Percentiles rank a stretch among this genome's conserved stretches.
Conservation (phyloP, 1,140 invertebrate genomes). For the Euglossa dilemma region DNA sequence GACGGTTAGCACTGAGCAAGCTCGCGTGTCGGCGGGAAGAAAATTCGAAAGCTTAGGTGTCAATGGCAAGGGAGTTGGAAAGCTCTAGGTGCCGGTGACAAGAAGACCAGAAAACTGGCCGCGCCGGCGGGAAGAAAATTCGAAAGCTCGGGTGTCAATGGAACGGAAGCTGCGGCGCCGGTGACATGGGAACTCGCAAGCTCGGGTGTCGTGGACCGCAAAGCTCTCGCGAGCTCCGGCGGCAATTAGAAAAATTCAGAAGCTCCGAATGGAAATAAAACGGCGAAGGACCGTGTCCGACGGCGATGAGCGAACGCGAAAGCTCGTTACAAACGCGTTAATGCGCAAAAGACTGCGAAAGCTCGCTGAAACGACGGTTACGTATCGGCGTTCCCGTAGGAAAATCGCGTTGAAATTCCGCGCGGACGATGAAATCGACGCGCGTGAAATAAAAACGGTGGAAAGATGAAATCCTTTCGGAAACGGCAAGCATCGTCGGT, state of each 20-base stretch:
- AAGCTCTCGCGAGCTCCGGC: no score
- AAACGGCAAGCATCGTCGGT: background rate
- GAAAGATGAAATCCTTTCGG: background rate
- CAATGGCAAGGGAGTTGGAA: background rate
- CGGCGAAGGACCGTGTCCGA: no score
- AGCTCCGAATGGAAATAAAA: no score
- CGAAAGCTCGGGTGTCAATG: background rate
- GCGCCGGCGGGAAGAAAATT: background rate
- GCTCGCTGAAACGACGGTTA: background rate
- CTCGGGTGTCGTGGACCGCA: no score
- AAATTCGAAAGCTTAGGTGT: background rate
- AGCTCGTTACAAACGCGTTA: background rate
- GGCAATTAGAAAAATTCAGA: no score
- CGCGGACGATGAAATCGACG: background rate
- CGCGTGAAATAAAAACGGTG: constrained; percentile 1
- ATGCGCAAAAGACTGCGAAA: background rate
- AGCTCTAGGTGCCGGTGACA: no score
- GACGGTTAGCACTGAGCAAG: no score
- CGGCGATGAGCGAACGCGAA: no score
- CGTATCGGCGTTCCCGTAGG: background rate
- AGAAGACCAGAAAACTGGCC: background rate
- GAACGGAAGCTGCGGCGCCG: no score
- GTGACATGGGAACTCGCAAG: no score
- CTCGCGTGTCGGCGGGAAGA: no score
- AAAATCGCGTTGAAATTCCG: background rate